Evolutionary conservation across 2,797 vertebrate genomes (phyloP).

Genomic region (Amphiprion clarkii): DNA sequence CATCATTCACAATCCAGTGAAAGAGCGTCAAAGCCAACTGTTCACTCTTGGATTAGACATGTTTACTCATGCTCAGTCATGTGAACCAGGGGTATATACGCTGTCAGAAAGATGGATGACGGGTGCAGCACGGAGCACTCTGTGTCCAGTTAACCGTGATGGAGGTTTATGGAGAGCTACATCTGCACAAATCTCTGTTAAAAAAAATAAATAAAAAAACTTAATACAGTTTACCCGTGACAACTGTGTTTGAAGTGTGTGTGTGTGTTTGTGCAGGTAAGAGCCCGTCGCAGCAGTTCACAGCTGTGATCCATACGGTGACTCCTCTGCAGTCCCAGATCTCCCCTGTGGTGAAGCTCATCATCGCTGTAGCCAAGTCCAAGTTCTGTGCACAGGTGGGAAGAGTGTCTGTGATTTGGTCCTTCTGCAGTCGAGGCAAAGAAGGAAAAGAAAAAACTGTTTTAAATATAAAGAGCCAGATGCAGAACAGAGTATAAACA

Average conservation of each 20-base stretch:
- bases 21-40: constrained; percentile 29
- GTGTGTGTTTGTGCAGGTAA: constrained; percentile 76
- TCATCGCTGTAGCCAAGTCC: constrained; percentile 88
- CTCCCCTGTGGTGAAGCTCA: constrained; percentile 86
- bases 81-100: constrained; percentile 33
- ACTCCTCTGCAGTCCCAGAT: constrained; percentile 85
- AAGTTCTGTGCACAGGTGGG: constrained; percentile 88
- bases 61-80: constrained; percentile 62
- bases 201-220: constrained; percentile 3
- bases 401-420: not conserved
- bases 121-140: constrained; percentile 28
- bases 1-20: constrained; percentile 26
- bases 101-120: constrained; percentile 72
- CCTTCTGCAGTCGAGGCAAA: not conserved
- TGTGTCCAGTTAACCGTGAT: constrained; percentile 57
- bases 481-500: not conserved
- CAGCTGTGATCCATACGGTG: constrained; percentile 84
- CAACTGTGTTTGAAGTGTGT: constrained; percentile 30
- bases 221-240: constrained; percentile 34
- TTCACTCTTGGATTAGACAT: constrained; percentile 42
- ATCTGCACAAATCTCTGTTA: constrained; percentile 47
- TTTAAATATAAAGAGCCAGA: too few species aligned
- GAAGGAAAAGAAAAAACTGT: not conserved
- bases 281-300: constrained; percentile 84
- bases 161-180: constrained; percentile 47